Evolutionary conservation across 2,888 invertebrate species (phyloP).

Genomic region (Clivina fossor): DNA sequence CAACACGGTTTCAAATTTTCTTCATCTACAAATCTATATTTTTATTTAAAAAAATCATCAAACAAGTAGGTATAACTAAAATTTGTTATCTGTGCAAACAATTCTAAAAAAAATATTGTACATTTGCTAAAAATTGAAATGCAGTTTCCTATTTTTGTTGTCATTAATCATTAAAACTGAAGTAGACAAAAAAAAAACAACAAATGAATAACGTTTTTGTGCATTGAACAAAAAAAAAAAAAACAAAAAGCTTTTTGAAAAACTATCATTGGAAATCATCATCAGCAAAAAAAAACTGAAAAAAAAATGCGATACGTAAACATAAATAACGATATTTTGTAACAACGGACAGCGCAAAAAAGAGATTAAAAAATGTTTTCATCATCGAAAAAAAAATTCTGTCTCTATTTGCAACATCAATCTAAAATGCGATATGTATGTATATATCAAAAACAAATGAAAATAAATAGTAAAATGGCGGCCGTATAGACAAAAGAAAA

Average conservation of each 20-base stretch:
- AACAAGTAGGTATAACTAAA: no score
- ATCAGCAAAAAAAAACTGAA: slow-evolving; percentile 15
- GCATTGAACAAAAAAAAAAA: not conserved
- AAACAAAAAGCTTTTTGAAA: not conserved
- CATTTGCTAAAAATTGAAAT: no score
- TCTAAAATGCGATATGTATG: slow-evolving; percentile 9
- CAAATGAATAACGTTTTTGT: not conserved
- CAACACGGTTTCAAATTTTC: no score
- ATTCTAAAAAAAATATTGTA: no score
- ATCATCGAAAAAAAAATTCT: slow-evolving; percentile 11
- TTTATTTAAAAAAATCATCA: no score
- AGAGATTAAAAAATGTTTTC: no score
- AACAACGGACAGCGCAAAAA: slow-evolving; percentile 9
- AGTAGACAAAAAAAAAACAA: no score
- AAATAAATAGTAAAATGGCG: slow-evolving; percentile 28
- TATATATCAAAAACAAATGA: slow-evolving; percentile 30
- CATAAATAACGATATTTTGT: not conserved
- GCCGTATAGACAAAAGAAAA: slow-evolving; percentile 18
- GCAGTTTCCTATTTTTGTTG: no score
- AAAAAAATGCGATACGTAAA: slow-evolving; percentile 7
- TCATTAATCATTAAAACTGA: no score
- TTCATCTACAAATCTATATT: no score
- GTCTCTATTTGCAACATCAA: slow-evolving; percentile 17
- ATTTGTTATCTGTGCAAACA: no score
- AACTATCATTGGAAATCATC: slow-evolving; percentile 10